Evolutionary conservation across 1,140 invertebrate species (phyloP).

Genomic region (Coptotermes formosanus): DNA sequence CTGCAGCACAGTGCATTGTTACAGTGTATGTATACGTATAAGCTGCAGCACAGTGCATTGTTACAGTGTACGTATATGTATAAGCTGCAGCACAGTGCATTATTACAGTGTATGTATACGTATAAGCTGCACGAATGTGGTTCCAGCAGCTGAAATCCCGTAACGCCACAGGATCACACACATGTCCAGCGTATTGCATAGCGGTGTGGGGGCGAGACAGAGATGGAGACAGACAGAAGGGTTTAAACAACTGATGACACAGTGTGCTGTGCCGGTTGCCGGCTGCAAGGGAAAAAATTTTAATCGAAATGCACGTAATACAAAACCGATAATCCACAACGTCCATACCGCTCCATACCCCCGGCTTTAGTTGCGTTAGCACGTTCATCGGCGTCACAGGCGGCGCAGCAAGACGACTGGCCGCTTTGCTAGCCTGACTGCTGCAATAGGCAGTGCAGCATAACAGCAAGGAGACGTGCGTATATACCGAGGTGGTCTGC

Average conservation of each 20-base stretch:
- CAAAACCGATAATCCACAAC: conserved; percentile 5
- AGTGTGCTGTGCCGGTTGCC: not conserved
- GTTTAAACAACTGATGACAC: conserved; percentile 16
- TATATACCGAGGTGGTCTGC: too few species aligned
- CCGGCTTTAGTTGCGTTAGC: not conserved
- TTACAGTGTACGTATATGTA: not conserved
- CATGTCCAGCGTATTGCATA: not conserved
- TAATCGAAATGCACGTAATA: conserved; percentile 19
- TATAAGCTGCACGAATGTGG: not conserved
- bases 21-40: too few species aligned
- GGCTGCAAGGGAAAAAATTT: not conserved
- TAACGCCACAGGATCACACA: conserved; percentile 3
- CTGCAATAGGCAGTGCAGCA: too few species aligned
- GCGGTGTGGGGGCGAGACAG: not conserved
- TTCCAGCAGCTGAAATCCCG: not conserved
- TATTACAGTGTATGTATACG: not conserved
- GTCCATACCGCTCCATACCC: not conserved
- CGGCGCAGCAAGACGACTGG: not conserved
- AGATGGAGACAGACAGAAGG: not conserved
- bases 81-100: not conserved
- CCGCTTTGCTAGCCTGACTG: not conserved
- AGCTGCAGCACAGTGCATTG: not conserved
- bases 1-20: too few species aligned
- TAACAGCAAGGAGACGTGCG: too few species aligned
- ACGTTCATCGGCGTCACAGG: not conserved